Base-by-base conservation (phyloP, 2,797 vertebrate species). In the Xenentodon cancila region DNA sequence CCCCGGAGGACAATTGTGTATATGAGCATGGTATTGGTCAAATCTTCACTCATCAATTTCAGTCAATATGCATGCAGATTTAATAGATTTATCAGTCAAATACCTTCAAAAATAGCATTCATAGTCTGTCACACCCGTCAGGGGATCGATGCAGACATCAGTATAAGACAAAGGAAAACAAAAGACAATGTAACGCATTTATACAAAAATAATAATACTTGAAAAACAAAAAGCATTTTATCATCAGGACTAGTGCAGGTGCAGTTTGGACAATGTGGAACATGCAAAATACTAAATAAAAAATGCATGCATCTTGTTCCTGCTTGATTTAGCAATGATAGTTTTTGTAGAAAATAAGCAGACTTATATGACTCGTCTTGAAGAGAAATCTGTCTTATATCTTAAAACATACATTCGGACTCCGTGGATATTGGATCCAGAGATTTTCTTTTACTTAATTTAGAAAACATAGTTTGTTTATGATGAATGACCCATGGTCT, bases 11-110 rank as follows among this genome's bases (percentile, higher is more conserved):
- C 37, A 52, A 37, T 19, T 59, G 59, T 53, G 60, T 60, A 51
- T 60, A 52, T 76, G 58, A 77, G 65, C 9, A 15, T 53, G 44
- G 58, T 42, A 82, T 74, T 84, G 82, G 87, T 86, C 82, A 82
- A 73, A 87, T 77, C 68, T 30, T 46, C 56, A 60, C 69, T 69
- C 71, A 80, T 91, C 85, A 80, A 82, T 85, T 82, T 75, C 51
- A 68, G 55, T 80, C 81, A 81, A 86, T 87, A 75, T 68, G 57
- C 57, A 75, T 73, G 55, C 17, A 43, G 20, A 16, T 11, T 20
- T 3, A 20, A 77, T 60, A 61, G 79, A 86, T 91, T 79, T 42
- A 78, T 79, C 57, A 68, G 59, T 90, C 76, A 64, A n/a, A 75
- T 82, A 59, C 37, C 53, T 70, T 63, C 52, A 66, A 50, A 19